Conservation (phyloP, 1,140 invertebrate genomes). For the Solen grandis region DNA sequence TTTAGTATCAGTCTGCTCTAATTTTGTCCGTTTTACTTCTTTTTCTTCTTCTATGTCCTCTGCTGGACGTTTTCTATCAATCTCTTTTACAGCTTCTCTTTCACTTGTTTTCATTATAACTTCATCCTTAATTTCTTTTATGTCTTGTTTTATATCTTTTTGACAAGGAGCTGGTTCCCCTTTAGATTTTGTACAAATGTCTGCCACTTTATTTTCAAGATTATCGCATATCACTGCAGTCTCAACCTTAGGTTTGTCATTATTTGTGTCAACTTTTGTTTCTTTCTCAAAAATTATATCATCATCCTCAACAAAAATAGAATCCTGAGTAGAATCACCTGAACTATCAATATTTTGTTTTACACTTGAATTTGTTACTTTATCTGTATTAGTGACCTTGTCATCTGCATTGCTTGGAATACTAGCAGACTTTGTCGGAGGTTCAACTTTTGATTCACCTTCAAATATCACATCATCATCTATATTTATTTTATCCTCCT, state of each 20-base stretch:
- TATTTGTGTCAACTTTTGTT: not conserved
- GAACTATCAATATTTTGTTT: not conserved
- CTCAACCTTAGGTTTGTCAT: not conserved
- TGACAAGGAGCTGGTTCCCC: not conserved
- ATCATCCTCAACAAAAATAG: constrained; percentile 8
- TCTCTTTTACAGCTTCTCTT: not conserved
- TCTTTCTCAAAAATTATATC: constrained; percentile 33
- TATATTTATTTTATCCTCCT: constrained; percentile 31
- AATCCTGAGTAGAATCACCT: not conserved
- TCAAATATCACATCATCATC: constrained; percentile 52
- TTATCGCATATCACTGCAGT: not conserved
- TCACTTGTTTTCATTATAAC: not conserved
- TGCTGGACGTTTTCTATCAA: constrained; percentile 42
- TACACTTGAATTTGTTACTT: not conserved
- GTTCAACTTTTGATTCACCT: constrained; percentile 17
- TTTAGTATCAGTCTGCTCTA: not conserved
- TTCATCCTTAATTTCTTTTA: not conserved
- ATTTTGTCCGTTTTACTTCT: constrained; percentile 9
- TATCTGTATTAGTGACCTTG: not conserved
- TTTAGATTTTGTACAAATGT: not conserved
- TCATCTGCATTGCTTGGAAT: not conserved
- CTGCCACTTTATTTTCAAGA: not conserved
- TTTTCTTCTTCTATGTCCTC: constrained; percentile 17
- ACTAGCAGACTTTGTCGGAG: not conserved
- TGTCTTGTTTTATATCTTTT: too few relatives aligned